Evolutionary conservation across 2,797 vertebrate species (phyloP).

Genomic region (Sebastes taczanowskii): DNA sequence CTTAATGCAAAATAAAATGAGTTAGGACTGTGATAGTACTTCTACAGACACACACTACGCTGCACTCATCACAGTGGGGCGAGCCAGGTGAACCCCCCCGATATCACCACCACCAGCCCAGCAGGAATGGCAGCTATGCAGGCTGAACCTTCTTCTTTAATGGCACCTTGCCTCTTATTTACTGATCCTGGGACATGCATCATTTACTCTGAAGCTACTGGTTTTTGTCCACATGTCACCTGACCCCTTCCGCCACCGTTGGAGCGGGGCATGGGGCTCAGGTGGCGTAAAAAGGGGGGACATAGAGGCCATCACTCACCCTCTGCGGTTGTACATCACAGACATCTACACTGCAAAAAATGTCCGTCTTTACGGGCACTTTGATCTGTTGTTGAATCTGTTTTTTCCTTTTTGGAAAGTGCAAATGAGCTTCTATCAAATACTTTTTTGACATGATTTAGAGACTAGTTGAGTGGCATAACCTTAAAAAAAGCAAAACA

Average conservation of each 20-base stretch:
- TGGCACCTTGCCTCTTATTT: conserved; percentile 78
- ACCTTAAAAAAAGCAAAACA: neutral
- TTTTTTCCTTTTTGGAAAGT: neutral
- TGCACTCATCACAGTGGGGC: conserved; percentile 25
- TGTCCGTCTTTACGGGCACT: neutral
- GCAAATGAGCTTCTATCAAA: neutral
- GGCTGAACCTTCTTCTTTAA: conserved; percentile 60
- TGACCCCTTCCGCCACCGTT: conserved; percentile 69
- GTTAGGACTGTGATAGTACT: neutral
- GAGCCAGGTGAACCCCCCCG: conserved; percentile 56
- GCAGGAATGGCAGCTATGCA: conserved; percentile 77
- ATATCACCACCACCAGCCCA: conserved; percentile 42
- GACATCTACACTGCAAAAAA: conserved; percentile 42
- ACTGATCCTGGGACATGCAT: conserved; percentile 73
- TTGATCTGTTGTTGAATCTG: neutral
- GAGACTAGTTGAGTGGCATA: neutral
- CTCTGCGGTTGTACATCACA: conserved; percentile 37
- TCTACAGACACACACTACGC: neutral
- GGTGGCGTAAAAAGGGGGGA: conserved; percentile 57
- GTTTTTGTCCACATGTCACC: conserved; percentile 83
- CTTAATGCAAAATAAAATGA: neutral
- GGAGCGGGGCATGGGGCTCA: conserved; percentile 61
- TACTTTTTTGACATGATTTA: neutral
- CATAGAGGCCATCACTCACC: conserved; percentile 60
- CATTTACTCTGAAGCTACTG: conserved; percentile 80